Conservation (phyloP, 2,113 vertebrate species). For the Balaeniceps rex region DNA sequence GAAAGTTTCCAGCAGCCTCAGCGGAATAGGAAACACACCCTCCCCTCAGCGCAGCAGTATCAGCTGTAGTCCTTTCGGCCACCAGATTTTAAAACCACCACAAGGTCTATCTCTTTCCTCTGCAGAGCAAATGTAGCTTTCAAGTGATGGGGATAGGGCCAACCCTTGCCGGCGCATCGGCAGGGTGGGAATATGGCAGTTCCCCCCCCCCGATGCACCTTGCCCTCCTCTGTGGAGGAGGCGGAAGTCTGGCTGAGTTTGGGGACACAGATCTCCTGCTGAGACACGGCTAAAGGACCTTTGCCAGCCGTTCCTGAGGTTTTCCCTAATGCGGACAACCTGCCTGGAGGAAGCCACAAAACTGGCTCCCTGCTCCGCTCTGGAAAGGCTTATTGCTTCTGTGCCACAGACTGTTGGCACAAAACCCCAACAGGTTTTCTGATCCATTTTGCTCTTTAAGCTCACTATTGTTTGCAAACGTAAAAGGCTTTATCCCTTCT, state of each 20-base stretch:
- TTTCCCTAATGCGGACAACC: background rate
- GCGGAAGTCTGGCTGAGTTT: background rate
- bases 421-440: conserved; percentile 30
- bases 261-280: background rate
- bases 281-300: background rate
- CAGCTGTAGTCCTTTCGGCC: background rate
- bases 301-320: background rate
- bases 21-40: background rate
- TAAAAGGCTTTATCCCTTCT: conserved; percentile 15
- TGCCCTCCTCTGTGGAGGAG: background rate
- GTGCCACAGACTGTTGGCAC: background rate
- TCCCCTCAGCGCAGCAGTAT: background rate
- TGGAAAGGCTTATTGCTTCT: background rate
- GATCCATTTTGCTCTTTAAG: conserved; percentile 29
- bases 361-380: background rate
- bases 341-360: background rate
- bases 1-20: background rate
- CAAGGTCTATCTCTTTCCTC: background rate
- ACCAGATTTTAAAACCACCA: background rate
- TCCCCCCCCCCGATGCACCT: background rate
- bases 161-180: background rate
- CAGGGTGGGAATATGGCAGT: background rate
- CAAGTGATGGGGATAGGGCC: background rate
- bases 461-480: conserved; percentile 31
- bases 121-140: background rate